Evolutionary conservation across 92 coral and sea anemone species (phyloP), one percentile per base, ranked within the genome.

Genomic region (Phenganax subtilis): DNA sequence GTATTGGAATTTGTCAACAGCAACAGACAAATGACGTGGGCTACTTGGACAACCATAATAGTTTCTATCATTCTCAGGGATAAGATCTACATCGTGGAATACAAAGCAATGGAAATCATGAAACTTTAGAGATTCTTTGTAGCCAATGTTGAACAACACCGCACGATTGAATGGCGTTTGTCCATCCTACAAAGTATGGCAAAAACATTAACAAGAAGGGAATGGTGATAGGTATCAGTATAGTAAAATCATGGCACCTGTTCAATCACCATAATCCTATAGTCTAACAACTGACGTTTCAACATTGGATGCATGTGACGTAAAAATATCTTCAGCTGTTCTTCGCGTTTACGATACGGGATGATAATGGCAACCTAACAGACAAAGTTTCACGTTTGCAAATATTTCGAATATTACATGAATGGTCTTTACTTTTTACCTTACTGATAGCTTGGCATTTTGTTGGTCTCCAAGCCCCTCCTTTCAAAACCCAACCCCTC

Each of bases 291-390:
- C 79, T 93, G 97, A 20, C 97, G 76, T 65, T 88, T 89, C 30
- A 93, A 76, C 81, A 93, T 91, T 54, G 97, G 96, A 84, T 93
- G 97, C 88, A 93, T 89, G 73, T 93, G 97, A 25, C 92, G 90
- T 4, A 91, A 87, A 86, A 93, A 91, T 12, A 93, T 88, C 73
- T 86, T 87, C 28, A 93, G 84, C 47, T 93, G 97, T 57, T 93
- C 91, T 77, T 84, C 91, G 14, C 97, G 90, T 27, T 93, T 89
- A 20, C 97, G 90, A 84, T 81, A 93, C 60, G 97, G 97, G 66
- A 91, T 72, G 12, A 93, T 87, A 4, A 93, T 79, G 53, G 92
- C 97, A 85, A 89, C 86, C 97, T 92, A 82, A 20, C 25, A 20
- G 25, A 20, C 25, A 20, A 20, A 20, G 25, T 20, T 20, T 20